These are phyloP conservation scores for Drosophila auraria DNA, from an alignment of 1,140 invertebrate genomes.

Conservation along the genomic window DNA sequence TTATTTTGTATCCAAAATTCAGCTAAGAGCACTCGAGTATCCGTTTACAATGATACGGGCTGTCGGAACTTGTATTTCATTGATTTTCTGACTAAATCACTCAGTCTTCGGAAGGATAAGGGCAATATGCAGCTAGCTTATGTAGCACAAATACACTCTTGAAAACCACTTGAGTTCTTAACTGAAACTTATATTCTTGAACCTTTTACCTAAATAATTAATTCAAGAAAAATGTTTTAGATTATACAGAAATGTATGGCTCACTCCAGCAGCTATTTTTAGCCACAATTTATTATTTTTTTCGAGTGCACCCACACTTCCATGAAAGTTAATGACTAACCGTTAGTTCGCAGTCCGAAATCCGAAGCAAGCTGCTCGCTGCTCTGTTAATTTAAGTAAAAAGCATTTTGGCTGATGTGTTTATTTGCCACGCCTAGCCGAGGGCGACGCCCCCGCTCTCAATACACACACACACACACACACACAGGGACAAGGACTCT, in stretches of 20 bases:
- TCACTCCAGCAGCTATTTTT: neutral
- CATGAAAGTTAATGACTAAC: conserved; percentile 67
- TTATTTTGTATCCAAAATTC: conserved; percentile 3
- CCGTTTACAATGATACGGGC: conserved; percentile 14
- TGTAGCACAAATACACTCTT: neutral
- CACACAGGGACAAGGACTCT: conserved; percentile 4
- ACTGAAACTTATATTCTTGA: no score
- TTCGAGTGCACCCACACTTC: conserved; percentile 17
- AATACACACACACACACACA: conserved; percentile 22
- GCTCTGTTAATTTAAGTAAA: conserved; percentile 81
- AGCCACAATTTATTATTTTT: conserved; percentile 7
- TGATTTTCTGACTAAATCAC: conserved; percentile 47
- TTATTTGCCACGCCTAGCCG: conserved; percentile 76
- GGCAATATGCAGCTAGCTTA: conserved; percentile 23
- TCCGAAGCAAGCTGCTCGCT: conserved; percentile 65
- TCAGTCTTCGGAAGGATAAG: conserved; percentile 26
- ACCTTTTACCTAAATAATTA: neutral
- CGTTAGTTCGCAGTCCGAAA: conserved; percentile 66
- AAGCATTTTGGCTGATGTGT: conserved; percentile 82
- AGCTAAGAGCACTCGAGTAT: conserved; percentile 53
- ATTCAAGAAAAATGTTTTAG: no score
- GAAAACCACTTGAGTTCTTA: neutral
- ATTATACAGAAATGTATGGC: neutral
- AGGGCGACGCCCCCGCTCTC: conserved; percentile 24
- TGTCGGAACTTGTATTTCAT: conserved; percentile 33